Percentiles rank a stretch among this genome's conserved stretches.
phyloP scores from a whole-genome alignment of 2,797 vertebrate genomes.

The Schizopygopsis malacanthus region DNA sequence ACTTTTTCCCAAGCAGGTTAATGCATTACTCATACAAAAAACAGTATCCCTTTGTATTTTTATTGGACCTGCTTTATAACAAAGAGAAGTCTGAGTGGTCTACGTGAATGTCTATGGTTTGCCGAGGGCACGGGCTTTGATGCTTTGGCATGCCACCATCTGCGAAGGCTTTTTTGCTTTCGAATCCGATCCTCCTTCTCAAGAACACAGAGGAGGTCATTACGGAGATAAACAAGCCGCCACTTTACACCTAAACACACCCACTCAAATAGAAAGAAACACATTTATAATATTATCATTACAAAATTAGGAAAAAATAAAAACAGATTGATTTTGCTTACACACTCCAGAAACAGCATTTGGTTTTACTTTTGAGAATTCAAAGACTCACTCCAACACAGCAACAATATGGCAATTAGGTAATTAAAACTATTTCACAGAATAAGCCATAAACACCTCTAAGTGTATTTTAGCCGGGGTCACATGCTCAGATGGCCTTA shows the following conservation, averaged over 20 bases:
- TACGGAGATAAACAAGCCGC: constrained; percentile 60
- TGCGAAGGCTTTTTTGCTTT: constrained; percentile 64
- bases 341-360: constrained; percentile 71
- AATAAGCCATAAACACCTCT: constrained; percentile 80
- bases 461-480: constrained; percentile 67
- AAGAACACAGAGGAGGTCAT: constrained; percentile 43
- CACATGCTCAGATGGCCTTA: constrained; percentile 64
- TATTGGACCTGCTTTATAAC: constrained; percentile 92
- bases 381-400: constrained; percentile 66
- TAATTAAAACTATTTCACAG: constrained; percentile 79
- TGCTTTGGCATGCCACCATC: constrained; percentile 73
- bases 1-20: constrained; percentile 84
- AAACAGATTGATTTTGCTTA: constrained; percentile 16
- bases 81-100: constrained; percentile 74
- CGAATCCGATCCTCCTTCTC: constrained; percentile 41
- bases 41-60: constrained; percentile 93
- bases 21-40: constrained; percentile 93
- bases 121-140: constrained; percentile 64
- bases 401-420: constrained; percentile 77
- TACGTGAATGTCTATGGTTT: constrained; percentile 59
- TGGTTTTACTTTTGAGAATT: constrained; percentile 84
- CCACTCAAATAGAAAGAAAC: constrained; percentile 12
- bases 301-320: neutral
- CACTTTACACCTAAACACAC: constrained; percentile 50
- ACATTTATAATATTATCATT: neutral